These are phyloP conservation scores for Micrasema longulum DNA, from an alignment of 1,140 invertebrate species.

Conservation along the genomic window DNA sequence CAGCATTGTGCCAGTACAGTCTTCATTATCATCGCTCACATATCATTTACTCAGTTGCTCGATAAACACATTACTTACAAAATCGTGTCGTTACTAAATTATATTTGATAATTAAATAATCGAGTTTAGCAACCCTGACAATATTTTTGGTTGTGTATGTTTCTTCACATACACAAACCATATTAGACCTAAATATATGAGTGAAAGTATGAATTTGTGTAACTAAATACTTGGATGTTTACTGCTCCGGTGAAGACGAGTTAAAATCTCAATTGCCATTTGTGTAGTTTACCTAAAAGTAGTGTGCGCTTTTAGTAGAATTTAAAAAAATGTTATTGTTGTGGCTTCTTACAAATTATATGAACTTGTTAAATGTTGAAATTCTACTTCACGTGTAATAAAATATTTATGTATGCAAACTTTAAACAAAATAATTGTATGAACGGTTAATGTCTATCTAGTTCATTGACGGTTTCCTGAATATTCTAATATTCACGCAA, in stretches of 20 bases:
- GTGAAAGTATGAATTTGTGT: no score
- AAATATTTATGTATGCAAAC: not conserved
- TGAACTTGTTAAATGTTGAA: slow-evolving; percentile 25
- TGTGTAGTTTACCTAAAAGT: not conserved
- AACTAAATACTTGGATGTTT: no score
- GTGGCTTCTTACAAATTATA: slow-evolving; percentile 27
- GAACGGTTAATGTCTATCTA: not conserved
- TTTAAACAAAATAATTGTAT: not conserved
- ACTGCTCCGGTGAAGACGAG: no score
- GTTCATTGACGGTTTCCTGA: slow-evolving; percentile 1
- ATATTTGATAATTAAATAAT: not conserved
- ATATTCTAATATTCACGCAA: no score
- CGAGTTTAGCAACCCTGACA: not conserved
- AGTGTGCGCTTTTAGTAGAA: no score
- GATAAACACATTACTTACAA: not conserved
- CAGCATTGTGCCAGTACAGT: not conserved
- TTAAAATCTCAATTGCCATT: slow-evolving; percentile 14
- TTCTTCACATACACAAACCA: not conserved
- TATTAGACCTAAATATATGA: no score
- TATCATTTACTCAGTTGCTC: slow-evolving; percentile 1
- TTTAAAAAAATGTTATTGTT: slow-evolving; percentile 1
- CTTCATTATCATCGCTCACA: not conserved
- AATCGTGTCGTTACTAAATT: no score
- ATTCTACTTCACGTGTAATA: slow-evolving; percentile 22
- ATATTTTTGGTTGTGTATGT: not conserved